Conservation (phyloP, 2,888 invertebrate species). For the Dicranocentrus wangi region DNA sequence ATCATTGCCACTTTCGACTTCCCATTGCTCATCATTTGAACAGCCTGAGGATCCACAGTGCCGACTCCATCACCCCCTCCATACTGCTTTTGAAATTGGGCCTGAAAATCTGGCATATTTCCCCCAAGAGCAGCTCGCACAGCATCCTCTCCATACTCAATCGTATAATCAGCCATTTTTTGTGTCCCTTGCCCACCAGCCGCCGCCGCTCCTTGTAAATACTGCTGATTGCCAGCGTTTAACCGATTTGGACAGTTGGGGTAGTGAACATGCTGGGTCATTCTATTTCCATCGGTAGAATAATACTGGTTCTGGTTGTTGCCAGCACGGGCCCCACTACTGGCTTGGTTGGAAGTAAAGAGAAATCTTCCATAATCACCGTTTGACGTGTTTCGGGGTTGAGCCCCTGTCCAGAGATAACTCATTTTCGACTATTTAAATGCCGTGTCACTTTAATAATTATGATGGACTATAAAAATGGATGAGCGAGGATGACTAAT, state of each 20-base stretch:
- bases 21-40: constrained; percentile 37
- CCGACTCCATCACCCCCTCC: constrained; percentile 29
- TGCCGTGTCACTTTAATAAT: too few relatives aligned
- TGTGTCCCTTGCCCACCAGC: constrained; percentile 19
- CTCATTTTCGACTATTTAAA: constrained; percentile 52
- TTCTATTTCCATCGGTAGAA: constrained; percentile 37
- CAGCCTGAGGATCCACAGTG: constrained; percentile 6
- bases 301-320: too few relatives aligned
- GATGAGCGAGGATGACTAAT: too few relatives aligned
- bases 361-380: constrained; percentile 65
- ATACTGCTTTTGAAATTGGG: constrained; percentile 47
- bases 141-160: constrained; percentile 62
- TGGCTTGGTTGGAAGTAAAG: constrained; percentile 11
- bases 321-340: constrained; percentile 1
- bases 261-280: constrained; percentile 53
- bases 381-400: constrained; percentile 61
- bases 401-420: constrained; percentile 33
- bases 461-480: too few relatives aligned
- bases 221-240: too few relatives aligned
- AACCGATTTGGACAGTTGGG: constrained; percentile 57
- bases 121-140: constrained; percentile 59
- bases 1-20: constrained; percentile 48
- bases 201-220: background rate
- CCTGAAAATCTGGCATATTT: constrained; percentile 48
- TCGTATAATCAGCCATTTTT: constrained; percentile 38